Evolutionary conservation across 2,888 invertebrate species (phyloP), one percentile per base, ranked within the genome.

Genomic region (Argyresthia goedartella): DNA sequence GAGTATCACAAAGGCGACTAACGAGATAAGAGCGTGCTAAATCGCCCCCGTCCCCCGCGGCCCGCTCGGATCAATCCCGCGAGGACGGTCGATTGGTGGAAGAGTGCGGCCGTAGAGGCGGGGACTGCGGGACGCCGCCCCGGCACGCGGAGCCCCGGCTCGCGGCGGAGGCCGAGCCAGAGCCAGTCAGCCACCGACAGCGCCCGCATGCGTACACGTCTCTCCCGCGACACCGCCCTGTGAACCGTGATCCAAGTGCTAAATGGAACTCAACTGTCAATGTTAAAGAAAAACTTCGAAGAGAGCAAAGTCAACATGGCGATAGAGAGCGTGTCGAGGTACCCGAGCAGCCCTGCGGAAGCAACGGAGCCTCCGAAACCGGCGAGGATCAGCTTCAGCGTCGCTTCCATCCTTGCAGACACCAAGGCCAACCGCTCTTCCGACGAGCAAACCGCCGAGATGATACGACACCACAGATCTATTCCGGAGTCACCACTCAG

Each of bases 351-450:
- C 75, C 88, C 89, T 58, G 90, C 90, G 66, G 90, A 90, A 71
- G 90, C 89, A 57, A 89, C 90, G 59, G 89, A 84, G 54, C 82
- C 84, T 1, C 82, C 86, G 13, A 92, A 92, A 69, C 88, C 89
- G 56, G 90, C 91, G 57, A 87, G 92, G 63, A 91, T 92, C 67
- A 92, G 92, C 80, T 96, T 97, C 87, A 94, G 95, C 79, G 96
- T 96, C 60, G 95, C 96, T 7, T 94, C 96, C 0, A 89, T 96
- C 59, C 81, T 97, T 60, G 92, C 95, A 13, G 96, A 96, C 66
- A 92, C 96, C 33, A 91, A 94, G 71, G 89, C 90, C 1, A 87
- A 81, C 53, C 87, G 88, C 11, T 74, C 76, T 8, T 59, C 65
- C 53, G 76, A 63, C 16, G 74, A 86, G 56, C 79, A 79, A 54